Evolutionary conservation across 2,797 vertebrate species (phyloP).

Genomic region (Dendrocincla fuliginosa): DNA sequence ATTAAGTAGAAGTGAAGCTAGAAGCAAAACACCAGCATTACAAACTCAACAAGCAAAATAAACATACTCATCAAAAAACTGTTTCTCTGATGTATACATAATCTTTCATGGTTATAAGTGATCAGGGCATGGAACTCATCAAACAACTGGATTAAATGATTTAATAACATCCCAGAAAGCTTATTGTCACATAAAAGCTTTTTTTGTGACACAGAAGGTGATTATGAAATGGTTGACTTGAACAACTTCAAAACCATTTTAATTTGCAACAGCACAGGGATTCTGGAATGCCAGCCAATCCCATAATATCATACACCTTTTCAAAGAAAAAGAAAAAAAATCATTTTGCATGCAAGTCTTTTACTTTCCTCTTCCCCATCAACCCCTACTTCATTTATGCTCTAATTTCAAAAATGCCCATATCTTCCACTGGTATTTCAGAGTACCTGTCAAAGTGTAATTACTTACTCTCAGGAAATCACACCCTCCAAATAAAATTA

Average conservation of each 20-base stretch:
- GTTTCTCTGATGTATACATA: background rate
- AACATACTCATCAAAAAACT: background rate
- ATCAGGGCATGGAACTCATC: background rate
- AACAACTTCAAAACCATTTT: constrained; percentile 14
- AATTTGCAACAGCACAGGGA: background rate
- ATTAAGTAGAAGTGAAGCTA: background rate
- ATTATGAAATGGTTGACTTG: background rate
- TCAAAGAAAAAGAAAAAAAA: background rate
- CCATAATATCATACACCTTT: background rate
- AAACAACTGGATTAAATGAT: constrained; percentile 24
- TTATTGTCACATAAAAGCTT: constrained; percentile 21
- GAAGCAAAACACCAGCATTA: background rate
- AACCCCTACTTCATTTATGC: background rate
- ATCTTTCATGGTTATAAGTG: constrained; percentile 7
- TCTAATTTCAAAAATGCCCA: background rate
- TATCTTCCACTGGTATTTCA: constrained; percentile 4
- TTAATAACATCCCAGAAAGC: background rate
- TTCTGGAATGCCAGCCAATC: background rate
- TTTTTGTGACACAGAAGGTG: background rate
- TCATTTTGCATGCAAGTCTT: background rate
- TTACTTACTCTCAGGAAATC: background rate
- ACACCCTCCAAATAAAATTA: background rate
- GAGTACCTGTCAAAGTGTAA: background rate
- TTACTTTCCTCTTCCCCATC: background rate
- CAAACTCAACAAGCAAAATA: background rate